Evolutionary conservation across 2,797 vertebrate genomes (phyloP).

Genomic region (Gallinago stenura): DNA sequence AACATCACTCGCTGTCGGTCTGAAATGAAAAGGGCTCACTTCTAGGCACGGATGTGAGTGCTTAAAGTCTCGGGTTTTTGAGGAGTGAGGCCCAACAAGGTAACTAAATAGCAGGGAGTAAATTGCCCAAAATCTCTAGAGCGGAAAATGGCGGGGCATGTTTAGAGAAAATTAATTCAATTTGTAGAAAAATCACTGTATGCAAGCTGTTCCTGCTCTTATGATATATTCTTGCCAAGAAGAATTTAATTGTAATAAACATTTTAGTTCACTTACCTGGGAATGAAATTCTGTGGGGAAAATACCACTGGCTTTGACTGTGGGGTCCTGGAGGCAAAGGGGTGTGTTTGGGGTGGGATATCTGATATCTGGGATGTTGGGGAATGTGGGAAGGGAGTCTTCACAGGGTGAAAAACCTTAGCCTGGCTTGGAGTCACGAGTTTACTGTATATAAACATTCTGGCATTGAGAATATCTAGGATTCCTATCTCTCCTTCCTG

Average conservation of each 20-base stretch:
- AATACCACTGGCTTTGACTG: not conserved
- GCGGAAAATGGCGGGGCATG: not conserved
- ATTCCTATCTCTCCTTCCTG: not conserved
- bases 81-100: not conserved
- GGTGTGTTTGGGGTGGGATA: not conserved
- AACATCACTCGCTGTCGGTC: not conserved
- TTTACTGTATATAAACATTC: fast-evolving
- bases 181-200: not conserved
- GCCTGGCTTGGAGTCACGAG: not conserved
- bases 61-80: not conserved
- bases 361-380: fast-evolving
- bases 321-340: not conserved
- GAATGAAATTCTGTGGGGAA: not conserved
- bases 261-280: not conserved
- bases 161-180: not conserved
- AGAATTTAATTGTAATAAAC: not conserved
- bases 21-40: not conserved
- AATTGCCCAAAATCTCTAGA: not conserved
- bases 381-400: not conserved
- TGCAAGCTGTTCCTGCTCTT: not conserved
- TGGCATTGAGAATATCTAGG: fast-evolving
- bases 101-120: not conserved
- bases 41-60: not conserved
- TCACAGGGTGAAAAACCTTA: fast-evolving
- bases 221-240: not conserved